Evolutionary conservation across 2,888 invertebrate genomes (phyloP).

Genomic region (Chouioia cunea): DNA sequence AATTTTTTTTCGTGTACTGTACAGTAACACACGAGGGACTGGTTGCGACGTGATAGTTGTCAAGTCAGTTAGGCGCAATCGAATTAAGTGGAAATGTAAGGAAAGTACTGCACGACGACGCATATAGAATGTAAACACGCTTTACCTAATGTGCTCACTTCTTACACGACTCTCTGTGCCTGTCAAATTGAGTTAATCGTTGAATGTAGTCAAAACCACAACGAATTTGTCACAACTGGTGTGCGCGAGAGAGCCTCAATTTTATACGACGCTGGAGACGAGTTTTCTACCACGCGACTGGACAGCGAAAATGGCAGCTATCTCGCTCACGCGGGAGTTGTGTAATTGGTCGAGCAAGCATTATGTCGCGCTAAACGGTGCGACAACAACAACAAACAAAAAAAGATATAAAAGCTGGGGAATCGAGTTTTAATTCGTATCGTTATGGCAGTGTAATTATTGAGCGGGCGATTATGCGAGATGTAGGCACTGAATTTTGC

Average conservation of each 20-base stretch:
- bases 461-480: no score
- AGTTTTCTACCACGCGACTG: no score
- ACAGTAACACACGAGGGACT: slow-evolving; percentile 9
- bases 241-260: slow-evolving; percentile 3
- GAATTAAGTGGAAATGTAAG: slow-evolving; percentile 49
- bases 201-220: not conserved
- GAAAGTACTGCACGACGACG: slow-evolving; percentile 33
- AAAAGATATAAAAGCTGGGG: not conserved
- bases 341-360: not conserved
- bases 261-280: not conserved
- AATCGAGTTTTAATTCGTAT: slow-evolving; percentile 15
- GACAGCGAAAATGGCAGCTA: not conserved
- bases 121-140: not conserved
- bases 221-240: slow-evolving; percentile 34
- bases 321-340: not conserved
- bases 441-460: no score
- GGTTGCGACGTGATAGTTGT: slow-evolving; percentile 49
- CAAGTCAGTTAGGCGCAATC: slow-evolving; percentile 48
- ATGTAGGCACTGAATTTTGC: no score
- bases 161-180: slow-evolving; percentile 24
- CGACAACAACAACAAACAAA: slow-evolving; percentile 4
- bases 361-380: not conserved
- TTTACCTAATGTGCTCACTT: slow-evolving; percentile 32
- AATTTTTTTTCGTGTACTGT: slow-evolving; percentile 27
- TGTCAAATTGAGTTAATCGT: slow-evolving; percentile 30